Percentiles rank a stretch among this genome's conserved stretches.
Conservation (phyloP, 2,113 vertebrate genomes). For the Aptenodytes patagonicus region DNA sequence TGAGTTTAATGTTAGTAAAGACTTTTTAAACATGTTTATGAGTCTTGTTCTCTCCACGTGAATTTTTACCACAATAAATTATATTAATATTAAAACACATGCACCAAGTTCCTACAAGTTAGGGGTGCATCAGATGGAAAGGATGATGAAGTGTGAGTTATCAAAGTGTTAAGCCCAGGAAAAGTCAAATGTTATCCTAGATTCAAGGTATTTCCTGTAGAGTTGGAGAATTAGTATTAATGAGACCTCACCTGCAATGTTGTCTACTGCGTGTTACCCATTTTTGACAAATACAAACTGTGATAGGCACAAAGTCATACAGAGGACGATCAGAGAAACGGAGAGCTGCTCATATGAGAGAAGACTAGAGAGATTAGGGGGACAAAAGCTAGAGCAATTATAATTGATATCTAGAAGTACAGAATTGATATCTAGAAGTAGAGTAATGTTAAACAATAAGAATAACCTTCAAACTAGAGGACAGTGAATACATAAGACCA, state of each 20-base stretch:
- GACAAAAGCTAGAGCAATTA: not conserved
- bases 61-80: not conserved
- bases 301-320: not conserved
- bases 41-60: not conserved
- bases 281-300: not conserved
- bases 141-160: not conserved
- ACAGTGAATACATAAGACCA: not conserved
- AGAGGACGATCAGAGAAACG: not conserved
- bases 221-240: not conserved
- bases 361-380: not conserved
- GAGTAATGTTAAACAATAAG: not conserved
- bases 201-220: not conserved
- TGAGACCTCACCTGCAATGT: not conserved
- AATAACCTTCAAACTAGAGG: not conserved
- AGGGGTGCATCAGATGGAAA: not conserved
- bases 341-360: not conserved
- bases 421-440: not conserved
- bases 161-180: not conserved
- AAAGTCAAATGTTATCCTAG: not conserved
- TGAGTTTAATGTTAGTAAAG: not conserved
- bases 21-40: not conserved
- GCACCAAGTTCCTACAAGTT: not conserved
- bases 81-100: not conserved
- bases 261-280: not conserved
- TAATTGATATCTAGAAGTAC: not conserved